Percentiles rank a stretch among this genome's conserved stretches.
These are phyloP conservation scores for Cricetomys ansorgei DNA, from an alignment of 2,113 vertebrate genomes.

Conservation along the genomic window DNA sequence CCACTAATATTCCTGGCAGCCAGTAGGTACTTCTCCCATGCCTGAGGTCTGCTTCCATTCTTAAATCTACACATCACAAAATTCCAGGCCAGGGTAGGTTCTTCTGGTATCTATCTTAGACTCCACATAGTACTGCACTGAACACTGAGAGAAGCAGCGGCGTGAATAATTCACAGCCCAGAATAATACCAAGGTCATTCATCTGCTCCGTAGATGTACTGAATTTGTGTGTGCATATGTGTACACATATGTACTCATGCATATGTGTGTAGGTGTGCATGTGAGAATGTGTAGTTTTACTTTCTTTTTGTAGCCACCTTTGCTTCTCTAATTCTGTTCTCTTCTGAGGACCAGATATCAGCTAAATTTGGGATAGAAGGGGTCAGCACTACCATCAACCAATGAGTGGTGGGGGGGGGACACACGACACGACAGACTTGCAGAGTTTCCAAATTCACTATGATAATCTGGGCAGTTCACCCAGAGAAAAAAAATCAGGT, in stretches of 20 bases:
- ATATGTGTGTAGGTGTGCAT: not conserved
- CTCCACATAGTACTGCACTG: not conserved
- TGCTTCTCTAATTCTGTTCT: slow-evolving; percentile 24
- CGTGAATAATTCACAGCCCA: not conserved
- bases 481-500: not conserved
- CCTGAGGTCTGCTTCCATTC: not conserved
- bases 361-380: not conserved
- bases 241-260: not conserved
- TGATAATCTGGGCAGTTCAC: not conserved
- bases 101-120: not conserved
- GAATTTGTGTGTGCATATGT: not conserved
- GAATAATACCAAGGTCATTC: not conserved
- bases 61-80: not conserved
- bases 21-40: not conserved
- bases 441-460: not conserved
- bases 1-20: not conserved
- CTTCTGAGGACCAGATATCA: not conserved
- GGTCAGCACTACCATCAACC: not conserved
- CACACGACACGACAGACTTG: no score
- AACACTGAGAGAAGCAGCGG: not conserved
- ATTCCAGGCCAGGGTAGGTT: not conserved
- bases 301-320: not conserved
- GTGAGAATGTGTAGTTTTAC: not conserved
- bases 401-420: not conserved
- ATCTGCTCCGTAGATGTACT: not conserved